phyloP scores from a whole-genome alignment of 2,888 invertebrate genomes.

The Mesopsocus fuscifrons region DNA sequence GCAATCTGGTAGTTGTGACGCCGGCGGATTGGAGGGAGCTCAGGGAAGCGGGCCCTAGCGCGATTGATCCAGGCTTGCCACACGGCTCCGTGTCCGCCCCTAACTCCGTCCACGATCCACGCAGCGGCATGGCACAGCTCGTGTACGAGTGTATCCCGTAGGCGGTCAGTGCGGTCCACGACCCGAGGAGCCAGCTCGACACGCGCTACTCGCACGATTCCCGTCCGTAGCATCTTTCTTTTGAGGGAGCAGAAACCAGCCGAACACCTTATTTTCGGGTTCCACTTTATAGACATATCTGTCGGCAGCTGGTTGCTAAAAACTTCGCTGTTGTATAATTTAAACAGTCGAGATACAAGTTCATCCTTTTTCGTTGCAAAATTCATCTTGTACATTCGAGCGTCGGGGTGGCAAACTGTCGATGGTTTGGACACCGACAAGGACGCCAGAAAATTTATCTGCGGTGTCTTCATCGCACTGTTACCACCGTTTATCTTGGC shows the following conservation, averaged over 20 bases:
- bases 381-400: slow-evolving; percentile 41
- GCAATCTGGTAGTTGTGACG: slow-evolving; percentile 74
- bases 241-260: slow-evolving; percentile 48
- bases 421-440: background rate
- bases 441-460: background rate
- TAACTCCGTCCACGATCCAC: slow-evolving; percentile 58
- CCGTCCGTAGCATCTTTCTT: slow-evolving; percentile 22
- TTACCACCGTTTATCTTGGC: too few species aligned
- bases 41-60: slow-evolving; percentile 49
- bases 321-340: slow-evolving; percentile 53
- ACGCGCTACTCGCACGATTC: too few species aligned
- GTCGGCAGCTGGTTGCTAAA: slow-evolving; percentile 48
- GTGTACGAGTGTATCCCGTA: slow-evolving; percentile 81
- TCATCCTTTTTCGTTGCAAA: slow-evolving; percentile 48
- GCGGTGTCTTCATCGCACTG: background rate
- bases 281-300: slow-evolving; percentile 58
- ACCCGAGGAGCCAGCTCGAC: too few species aligned
- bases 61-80: slow-evolving; percentile 70
- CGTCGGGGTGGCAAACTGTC: slow-evolving; percentile 34
- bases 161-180: slow-evolving; percentile 53
- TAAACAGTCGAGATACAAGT: slow-evolving; percentile 42
- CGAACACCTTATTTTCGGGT: slow-evolving; percentile 56
- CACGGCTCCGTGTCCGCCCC: slow-evolving; percentile 63
- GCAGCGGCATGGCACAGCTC: slow-evolving; percentile 92
- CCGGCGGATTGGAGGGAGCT: slow-evolving; percentile 57